Percentiles rank a stretch among this genome's conserved stretches.
These are phyloP conservation scores for Argopecten irradians DNA, from an alignment of 1,140 invertebrate genomes.

Conservation along the genomic window DNA sequence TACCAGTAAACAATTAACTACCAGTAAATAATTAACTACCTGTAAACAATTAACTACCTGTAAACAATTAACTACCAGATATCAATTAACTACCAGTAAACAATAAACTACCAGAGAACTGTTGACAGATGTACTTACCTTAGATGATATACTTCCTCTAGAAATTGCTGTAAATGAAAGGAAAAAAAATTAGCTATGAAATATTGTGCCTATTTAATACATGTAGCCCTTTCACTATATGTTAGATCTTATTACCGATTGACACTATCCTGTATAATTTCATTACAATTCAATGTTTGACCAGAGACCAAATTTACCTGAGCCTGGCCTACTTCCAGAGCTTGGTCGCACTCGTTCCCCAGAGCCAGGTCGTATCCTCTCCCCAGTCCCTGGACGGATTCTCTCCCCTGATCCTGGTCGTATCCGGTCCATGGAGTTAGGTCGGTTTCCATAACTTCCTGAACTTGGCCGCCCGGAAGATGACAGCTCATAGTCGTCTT, in stretches of 20 bases:
- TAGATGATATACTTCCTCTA: background rate
- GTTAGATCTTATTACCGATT: too few species aligned
- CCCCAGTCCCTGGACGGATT: background rate
- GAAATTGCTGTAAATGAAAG: background rate
- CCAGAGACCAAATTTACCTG: background rate
- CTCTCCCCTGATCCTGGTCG: background rate
- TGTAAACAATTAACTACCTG: too few species aligned
- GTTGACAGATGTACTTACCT: too few species aligned
- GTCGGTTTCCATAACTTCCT: background rate
- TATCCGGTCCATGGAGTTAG: background rate
- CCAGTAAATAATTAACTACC: too few species aligned
- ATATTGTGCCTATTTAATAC: background rate
- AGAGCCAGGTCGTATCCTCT: background rate
- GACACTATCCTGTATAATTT: too few species aligned
- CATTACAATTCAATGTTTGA: too few species aligned
- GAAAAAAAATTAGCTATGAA: background rate
- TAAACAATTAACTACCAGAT: too few species aligned
- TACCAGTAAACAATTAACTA: too few species aligned
- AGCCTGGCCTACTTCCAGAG: background rate
- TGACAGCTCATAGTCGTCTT: background rate
- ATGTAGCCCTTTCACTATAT: too few species aligned
- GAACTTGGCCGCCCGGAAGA: background rate
- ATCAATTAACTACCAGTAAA: too few species aligned
- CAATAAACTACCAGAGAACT: too few species aligned
- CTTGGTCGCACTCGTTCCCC: background rate